phyloP scores from a whole-genome alignment of 2,888 invertebrate genomes.

The Idaea biselata region DNA sequence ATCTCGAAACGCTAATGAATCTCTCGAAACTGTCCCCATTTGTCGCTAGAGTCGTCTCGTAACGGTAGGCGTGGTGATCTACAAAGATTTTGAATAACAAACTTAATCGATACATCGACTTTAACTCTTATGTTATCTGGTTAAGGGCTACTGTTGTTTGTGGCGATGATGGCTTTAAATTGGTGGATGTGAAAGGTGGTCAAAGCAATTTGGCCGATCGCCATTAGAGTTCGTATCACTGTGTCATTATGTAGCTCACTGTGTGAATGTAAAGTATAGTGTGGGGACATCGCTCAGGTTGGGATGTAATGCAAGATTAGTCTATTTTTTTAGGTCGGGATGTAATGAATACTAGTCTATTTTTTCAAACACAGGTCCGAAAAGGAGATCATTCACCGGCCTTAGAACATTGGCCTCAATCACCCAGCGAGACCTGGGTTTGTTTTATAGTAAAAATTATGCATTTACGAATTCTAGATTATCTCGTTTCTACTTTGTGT shows the following conservation, averaged over 20 bases:
- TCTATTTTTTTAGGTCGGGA: too few relatives aligned
- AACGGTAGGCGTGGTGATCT: conserved; percentile 61
- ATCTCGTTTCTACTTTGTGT: too few relatives aligned
- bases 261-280: conserved; percentile 60
- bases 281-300: conserved; percentile 13
- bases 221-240: conserved; percentile 53
- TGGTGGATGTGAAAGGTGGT: conserved; percentile 50
- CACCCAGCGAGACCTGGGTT: too few relatives aligned
- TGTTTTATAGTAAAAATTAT: too few relatives aligned
- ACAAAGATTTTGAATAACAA: conserved; percentile 37
- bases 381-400: too few relatives aligned
- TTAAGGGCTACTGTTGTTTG: conserved; percentile 18
- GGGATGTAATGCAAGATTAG: neutral
- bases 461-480: too few relatives aligned
- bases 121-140: conserved; percentile 8
- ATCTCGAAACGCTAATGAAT: conserved; percentile 12
- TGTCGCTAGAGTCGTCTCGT: conserved; percentile 57
- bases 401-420: too few relatives aligned
- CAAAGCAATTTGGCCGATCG: conserved; percentile 58
- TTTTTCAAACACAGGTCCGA: too few relatives aligned
- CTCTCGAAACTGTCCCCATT: conserved; percentile 66
- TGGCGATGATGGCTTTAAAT: conserved; percentile 11
- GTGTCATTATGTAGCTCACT: conserved; percentile 57
- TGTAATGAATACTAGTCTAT: too few relatives aligned
- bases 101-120: neutral